phyloP scores from a whole-genome alignment of 2,113 vertebrate genomes.

The Takifugu flavidus region DNA sequence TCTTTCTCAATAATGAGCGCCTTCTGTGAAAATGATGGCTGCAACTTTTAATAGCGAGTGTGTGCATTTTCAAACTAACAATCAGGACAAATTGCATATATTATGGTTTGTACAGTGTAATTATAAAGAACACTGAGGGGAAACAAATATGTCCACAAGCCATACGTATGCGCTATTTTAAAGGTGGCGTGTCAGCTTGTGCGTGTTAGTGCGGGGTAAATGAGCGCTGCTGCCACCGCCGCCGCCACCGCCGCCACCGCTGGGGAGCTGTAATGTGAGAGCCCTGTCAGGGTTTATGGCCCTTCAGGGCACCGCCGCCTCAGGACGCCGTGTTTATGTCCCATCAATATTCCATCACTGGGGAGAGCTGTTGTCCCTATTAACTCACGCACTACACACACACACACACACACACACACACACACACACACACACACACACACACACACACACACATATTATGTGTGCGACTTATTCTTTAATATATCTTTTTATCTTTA shows the following conservation, averaged over 20 bases:
- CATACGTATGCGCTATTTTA: neutral
- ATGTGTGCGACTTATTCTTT: neutral
- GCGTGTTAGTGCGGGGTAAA: too few relatives aligned
- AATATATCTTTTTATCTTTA: too few relatives aligned
- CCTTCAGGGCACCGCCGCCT: constrained; percentile 37
- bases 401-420: neutral
- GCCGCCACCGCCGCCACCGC: constrained; percentile 8
- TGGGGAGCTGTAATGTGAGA: constrained; percentile 35
- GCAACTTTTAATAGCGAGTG: neutral
- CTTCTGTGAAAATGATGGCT: neutral
- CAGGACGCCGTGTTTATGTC: constrained; percentile 34
- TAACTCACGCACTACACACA: constrained; percentile 7
- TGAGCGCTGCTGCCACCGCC: neutral
- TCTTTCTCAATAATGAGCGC: too few relatives aligned
- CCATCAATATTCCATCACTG: constrained; percentile 47
- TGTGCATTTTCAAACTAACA: neutral
- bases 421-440: neutral
- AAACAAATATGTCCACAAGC: neutral
- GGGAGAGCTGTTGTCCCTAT: constrained; percentile 25
- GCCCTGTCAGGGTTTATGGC: constrained; percentile 44
- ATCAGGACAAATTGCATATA: neutral
- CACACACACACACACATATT: neutral
- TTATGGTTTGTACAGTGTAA: neutral
- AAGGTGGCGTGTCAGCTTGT: constrained; percentile 1
- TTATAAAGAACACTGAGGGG: neutral